Conservation (phyloP, 2,888 invertebrate genomes). For the Anticlea derivata region DNA sequence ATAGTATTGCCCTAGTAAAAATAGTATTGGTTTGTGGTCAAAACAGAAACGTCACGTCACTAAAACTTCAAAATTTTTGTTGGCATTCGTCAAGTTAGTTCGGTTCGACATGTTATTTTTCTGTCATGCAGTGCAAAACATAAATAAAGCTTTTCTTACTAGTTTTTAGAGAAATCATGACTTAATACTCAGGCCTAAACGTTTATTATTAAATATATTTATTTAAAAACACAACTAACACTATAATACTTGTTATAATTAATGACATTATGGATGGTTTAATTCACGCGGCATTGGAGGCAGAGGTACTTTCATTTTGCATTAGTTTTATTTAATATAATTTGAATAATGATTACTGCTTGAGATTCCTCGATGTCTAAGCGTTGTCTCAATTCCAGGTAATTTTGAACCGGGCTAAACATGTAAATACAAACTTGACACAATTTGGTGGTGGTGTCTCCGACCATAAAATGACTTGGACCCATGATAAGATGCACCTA, state of each 20-base stretch:
- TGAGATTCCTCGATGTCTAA: constrained; percentile 2
- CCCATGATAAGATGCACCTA: constrained; percentile 78
- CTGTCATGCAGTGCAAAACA: constrained; percentile 82
- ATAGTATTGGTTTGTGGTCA: no score
- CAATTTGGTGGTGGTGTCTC: constrained; percentile 76
- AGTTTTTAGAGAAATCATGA: constrained; percentile 81
- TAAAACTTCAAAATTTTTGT: constrained; percentile 2
- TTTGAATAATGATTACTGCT: constrained; percentile 32
- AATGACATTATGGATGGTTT: constrained; percentile 84
- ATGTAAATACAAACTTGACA: constrained; percentile 76
- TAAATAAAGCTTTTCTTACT: constrained; percentile 80
- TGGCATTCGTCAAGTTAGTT: no score
- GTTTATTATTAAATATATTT: constrained; percentile 75
- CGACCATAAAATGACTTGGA: constrained; percentile 83
- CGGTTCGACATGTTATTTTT: constrained; percentile 79
- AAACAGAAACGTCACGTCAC: constrained; percentile 17
- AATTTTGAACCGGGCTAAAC: constrained; percentile 79
- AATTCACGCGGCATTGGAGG: constrained; percentile 84
- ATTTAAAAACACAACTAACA: constrained; percentile 66
- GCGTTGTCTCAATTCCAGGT: constrained; percentile 60
- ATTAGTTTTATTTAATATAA: constrained; percentile 48
- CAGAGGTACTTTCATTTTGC: constrained; percentile 75
- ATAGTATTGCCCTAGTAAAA: no score
- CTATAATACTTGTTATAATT: constrained; percentile 74
- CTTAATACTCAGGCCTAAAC: constrained; percentile 77